Evolutionary conservation across 2,888 invertebrate species (phyloP), one percentile per base, ranked within the genome.

Genomic region (Achlya flavicornis): DNA sequence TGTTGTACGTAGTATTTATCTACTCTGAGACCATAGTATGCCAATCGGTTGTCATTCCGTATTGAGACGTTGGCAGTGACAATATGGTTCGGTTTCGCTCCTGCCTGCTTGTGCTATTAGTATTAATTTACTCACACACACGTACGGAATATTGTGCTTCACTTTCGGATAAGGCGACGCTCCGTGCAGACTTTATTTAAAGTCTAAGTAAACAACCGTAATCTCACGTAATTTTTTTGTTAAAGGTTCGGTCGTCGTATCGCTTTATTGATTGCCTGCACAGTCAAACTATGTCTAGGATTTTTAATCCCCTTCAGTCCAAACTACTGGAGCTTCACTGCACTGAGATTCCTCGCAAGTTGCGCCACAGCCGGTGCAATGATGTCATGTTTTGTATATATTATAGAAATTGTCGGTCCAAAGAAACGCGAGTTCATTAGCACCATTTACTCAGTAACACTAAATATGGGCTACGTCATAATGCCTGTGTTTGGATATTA

Each of bases 321-420:
- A 0, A 95, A 93, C 62, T 88, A 80, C 71, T 87, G 79, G 80
- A 64, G 71, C 19, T 96, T 97, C 78, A 91, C 96, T 16, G 46
- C 95, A 0, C 87, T 96, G 64, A 89, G 97, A 61, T 96, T 97
- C 77, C 80, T 96, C 57, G 94, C 95, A 5, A 97, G 96, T 0
- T 85, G 95, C 60, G 96, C 96, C 14, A 96, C 96, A 0, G 97
- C 96, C 7, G 97, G 97, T 35, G 95, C 96, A 0, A 97, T 97
- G 95, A 95, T 96, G 46, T 95, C 95, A 46, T 94, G 95, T 68
- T 96, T 95, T 71, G 95, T 95, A 8, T 84, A 95, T 8, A 85
- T 95, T 32, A 94, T 95, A 94, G 95, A 96, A 80, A 84, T 95
- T 48, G 89, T 94, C 19, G 95, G 95, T 0, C 85, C 89, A 0